Conservation (phyloP, 2,888 invertebrate species). For the Sipunculus nudus region DNA sequence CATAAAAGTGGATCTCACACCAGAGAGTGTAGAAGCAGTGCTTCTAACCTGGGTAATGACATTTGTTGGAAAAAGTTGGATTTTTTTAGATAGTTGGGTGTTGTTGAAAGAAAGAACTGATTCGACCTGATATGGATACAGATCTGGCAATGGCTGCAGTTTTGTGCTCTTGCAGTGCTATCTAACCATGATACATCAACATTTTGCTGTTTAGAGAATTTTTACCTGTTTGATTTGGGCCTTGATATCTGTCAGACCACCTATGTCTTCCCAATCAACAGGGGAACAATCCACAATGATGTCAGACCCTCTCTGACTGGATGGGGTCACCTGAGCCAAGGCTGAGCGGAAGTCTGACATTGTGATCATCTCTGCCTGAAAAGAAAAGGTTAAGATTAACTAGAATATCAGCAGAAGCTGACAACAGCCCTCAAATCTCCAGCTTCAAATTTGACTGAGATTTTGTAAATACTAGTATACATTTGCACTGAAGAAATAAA, state of each 20-base stretch:
- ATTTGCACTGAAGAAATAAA: neutral
- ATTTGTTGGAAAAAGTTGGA: too few relatives aligned
- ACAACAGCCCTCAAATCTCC: too few relatives aligned
- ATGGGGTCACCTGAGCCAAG: constrained; percentile 65
- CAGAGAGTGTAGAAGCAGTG: too few relatives aligned
- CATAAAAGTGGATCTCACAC: too few relatives aligned
- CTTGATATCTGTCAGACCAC: constrained; percentile 71
- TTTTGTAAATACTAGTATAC: too few relatives aligned
- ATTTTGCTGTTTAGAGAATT: neutral
- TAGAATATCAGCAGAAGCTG: too few relatives aligned
- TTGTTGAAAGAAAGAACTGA: too few relatives aligned
- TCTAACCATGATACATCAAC: neutral
- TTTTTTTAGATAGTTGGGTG: too few relatives aligned
- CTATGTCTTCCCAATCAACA: constrained; percentile 69
- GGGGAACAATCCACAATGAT: constrained; percentile 62
- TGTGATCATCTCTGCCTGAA: neutral
- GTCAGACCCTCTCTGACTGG: constrained; percentile 67
- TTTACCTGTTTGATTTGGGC: constrained; percentile 68
- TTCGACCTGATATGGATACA: neutral
- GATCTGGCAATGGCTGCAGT: neutral
- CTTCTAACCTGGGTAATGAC: too few relatives aligned
- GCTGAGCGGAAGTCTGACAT: constrained; percentile 62
- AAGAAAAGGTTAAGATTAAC: neutral
- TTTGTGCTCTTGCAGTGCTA: neutral
- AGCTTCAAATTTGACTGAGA: too few relatives aligned